Conservation (phyloP, 1,140 invertebrate genomes). For the Teleopsis dalmanni region DNA sequence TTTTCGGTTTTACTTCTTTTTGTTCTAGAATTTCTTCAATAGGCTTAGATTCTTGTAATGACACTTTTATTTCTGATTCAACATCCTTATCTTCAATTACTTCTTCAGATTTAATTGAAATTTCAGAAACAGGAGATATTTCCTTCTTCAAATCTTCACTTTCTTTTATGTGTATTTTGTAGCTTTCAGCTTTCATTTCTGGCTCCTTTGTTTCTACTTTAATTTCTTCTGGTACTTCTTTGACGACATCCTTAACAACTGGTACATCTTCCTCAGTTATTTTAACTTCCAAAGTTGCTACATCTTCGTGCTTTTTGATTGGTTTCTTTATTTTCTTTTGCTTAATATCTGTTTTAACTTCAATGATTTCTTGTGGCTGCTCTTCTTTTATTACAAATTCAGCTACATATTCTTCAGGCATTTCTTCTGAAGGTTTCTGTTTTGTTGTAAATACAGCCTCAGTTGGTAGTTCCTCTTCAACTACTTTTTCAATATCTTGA, state of each 20-base stretch:
- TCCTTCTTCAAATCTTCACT: conserved; percentile 6
- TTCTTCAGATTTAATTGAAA: conserved; percentile 10
- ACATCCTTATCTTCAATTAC: conserved; percentile 14
- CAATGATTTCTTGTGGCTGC: conserved; percentile 27
- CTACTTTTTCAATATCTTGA: conserved; percentile 3
- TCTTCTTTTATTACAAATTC: conserved; percentile 25
- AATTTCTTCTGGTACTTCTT: conserved; percentile 2
- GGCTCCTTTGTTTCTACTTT: conserved; percentile 12
- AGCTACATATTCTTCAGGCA: conserved; percentile 23
- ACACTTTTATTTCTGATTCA: conserved; percentile 33
- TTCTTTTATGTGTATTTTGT: conserved; percentile 7
- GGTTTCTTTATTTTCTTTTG: conserved; percentile 44
- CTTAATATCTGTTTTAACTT: conserved; percentile 33
- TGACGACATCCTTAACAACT: background rate
- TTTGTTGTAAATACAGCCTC: conserved; percentile 29
- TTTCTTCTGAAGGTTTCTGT: conserved; percentile 20
- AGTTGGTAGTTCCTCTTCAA: conserved; percentile 24
- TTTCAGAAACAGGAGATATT: conserved; percentile 16
- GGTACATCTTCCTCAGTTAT: conserved; percentile 19
- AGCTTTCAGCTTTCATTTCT: conserved; percentile 11
- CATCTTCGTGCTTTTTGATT: conserved; percentile 38
- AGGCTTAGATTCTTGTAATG: conserved; percentile 26
- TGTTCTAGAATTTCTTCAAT: conserved; percentile 29
- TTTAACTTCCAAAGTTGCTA: conserved; percentile 23
- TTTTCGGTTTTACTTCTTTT: conserved; percentile 35